phyloP scores from a whole-genome alignment of 2,888 invertebrate genomes.

The Oeneis ivallda region DNA sequence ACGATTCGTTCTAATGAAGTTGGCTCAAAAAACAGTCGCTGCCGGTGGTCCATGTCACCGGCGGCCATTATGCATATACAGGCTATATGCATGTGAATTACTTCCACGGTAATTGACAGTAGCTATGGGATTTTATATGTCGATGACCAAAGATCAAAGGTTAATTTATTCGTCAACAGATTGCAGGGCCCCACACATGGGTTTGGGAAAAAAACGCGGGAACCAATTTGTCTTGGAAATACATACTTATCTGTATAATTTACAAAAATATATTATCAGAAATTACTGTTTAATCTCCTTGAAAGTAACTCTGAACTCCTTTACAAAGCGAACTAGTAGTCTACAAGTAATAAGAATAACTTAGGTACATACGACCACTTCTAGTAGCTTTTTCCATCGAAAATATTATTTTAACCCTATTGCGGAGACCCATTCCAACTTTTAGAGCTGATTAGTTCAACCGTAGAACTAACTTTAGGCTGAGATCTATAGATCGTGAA shows the following conservation, averaged over 20 bases:
- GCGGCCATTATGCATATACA: conserved; percentile 41
- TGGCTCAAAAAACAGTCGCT: conserved; percentile 67
- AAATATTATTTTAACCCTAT: too few relatives aligned
- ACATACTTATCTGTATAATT: not conserved
- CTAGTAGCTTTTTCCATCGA: too few relatives aligned
- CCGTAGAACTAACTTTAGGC: too few relatives aligned
- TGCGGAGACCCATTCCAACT: too few relatives aligned
- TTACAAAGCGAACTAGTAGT: too few relatives aligned
- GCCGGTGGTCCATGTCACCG: conserved; percentile 64
- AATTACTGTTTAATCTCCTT: not conserved
- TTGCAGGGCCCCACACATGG: conserved; percentile 19
- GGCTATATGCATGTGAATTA: conserved; percentile 37
- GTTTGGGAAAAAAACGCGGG: conserved; percentile 12
- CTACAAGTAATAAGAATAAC: too few relatives aligned
- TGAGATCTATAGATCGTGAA: too few relatives aligned
- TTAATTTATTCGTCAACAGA: conserved; percentile 23
- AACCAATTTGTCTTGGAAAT: not conserved
- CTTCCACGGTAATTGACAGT: conserved; percentile 34
- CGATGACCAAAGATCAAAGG: conserved; percentile 22
- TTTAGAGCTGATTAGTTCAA: too few relatives aligned
- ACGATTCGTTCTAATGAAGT: conserved; percentile 64
- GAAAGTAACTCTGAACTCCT: not conserved
- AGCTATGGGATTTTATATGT: conserved; percentile 28
- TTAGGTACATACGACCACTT: too few relatives aligned
- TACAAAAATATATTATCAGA: not conserved